A percentile compares a stretch with the other conserved stretches of the same genome.
Evolutionary conservation across 2,797 vertebrate genomes (phyloP).

Genomic region (Microcaecilia unicolor): DNA sequence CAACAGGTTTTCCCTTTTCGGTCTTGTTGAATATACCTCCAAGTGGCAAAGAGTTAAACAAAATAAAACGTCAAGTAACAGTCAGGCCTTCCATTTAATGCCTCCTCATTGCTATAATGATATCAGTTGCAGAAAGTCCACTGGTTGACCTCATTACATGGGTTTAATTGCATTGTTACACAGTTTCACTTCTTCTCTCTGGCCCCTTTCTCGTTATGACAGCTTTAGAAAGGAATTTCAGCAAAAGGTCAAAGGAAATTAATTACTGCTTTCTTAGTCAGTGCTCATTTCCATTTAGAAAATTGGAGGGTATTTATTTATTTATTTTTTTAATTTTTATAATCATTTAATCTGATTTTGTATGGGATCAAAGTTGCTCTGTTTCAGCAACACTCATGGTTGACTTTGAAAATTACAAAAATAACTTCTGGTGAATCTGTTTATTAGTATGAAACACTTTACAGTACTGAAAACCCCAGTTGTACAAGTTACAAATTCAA

Average conservation of each 20-base stretch:
- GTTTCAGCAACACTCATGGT: too few relatives aligned
- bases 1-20: slow-evolving; percentile 3
- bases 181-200: slow-evolving; percentile 84
- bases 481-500: too few relatives aligned
- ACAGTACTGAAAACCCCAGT: too few relatives aligned
- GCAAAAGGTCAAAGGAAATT: slow-evolving; percentile 76
- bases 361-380: slow-evolving; percentile 51
- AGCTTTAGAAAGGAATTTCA: slow-evolving; percentile 80
- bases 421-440: slow-evolving; percentile 34
- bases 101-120: slow-evolving; percentile 83
- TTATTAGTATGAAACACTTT: too few relatives aligned
- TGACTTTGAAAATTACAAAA: slow-evolving; percentile 38
- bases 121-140: slow-evolving; percentile 94
- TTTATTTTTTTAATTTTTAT: slow-evolving; percentile 30
- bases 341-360: slow-evolving; percentile 45
- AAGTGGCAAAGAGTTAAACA: slow-evolving; percentile 61
- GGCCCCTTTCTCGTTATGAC: slow-evolving; percentile 80
- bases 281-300: slow-evolving; percentile 65
- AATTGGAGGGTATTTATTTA: slow-evolving; percentile 58
- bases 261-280: slow-evolving; percentile 75
- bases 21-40: slow-evolving; percentile 15
- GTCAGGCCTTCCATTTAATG: slow-evolving; percentile 73
- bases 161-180: slow-evolving; percentile 98
- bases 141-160: slow-evolving; percentile 98
- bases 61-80: slow-evolving; percentile 60